A percentile compares a stretch with the other conserved stretches of the same genome.
phyloP scores from a whole-genome alignment of 1,140 invertebrate genomes.

The Eumeta japonica region DNA sequence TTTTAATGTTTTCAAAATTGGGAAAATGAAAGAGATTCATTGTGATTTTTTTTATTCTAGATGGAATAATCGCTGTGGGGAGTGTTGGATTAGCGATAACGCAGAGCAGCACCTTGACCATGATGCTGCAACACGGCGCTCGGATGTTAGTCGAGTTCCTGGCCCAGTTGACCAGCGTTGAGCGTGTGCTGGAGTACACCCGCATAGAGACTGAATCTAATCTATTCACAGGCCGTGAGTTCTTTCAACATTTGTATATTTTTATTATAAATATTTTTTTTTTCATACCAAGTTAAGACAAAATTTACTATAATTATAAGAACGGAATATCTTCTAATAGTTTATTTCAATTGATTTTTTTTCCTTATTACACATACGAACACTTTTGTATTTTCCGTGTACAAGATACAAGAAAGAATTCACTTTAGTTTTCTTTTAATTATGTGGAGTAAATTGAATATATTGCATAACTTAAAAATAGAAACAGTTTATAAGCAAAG shows the following conservation, averaged over 20 bases:
- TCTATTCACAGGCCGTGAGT: constrained; percentile 48
- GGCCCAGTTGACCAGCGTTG: constrained; percentile 81
- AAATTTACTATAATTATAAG: neutral
- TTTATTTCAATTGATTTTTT: too few species aligned
- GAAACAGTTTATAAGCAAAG: too few species aligned
- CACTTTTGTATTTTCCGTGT: too few species aligned
- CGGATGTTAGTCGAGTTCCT: constrained; percentile 80
- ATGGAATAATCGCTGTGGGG: constrained; percentile 32
- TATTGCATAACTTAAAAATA: too few species aligned
- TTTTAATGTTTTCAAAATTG: neutral
- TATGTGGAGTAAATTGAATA: too few species aligned
- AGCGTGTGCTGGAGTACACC: constrained; percentile 78
- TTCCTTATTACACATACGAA: too few species aligned
- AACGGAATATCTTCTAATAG: neutral
- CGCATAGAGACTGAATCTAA: constrained; percentile 61
- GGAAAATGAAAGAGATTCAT: neutral
- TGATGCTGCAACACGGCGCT: constrained; percentile 82
- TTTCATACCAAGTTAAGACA: too few species aligned
- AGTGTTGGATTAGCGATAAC: constrained; percentile 77
- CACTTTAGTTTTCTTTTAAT: too few species aligned
- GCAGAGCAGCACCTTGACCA: constrained; percentile 74
- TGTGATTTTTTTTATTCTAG: constrained; percentile 8
- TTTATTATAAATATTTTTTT: constrained; percentile 5
- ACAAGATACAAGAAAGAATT: too few species aligned
- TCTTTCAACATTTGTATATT: constrained; percentile 2